Base-by-base conservation (phyloP, 2,113 vertebrate genomes). In the Salvelinus namaycush region DNA sequence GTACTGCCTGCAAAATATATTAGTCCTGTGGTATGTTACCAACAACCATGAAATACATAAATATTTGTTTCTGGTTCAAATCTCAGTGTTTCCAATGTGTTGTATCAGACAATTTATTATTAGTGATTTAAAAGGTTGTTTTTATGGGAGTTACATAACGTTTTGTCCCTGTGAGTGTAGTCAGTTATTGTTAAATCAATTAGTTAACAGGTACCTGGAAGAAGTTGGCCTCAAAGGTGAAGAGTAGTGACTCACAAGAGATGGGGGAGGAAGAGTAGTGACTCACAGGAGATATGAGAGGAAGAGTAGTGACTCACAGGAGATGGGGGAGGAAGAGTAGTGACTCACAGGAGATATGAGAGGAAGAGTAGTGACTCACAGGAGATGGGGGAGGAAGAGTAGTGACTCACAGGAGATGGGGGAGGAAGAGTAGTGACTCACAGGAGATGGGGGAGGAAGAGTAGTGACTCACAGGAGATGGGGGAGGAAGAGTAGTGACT, bases 1-100 rank as follows among this genome's bases (percentile, higher is more conserved):
- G 24, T 74, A 49, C 31, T 54, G 70, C 57, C 72, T 77, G 75
- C 65, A 60, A 73, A 77, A 82, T 51, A 29, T 66, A 80, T 82
- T 70, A 81, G 12, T 62, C 22, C 48, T 18, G 34, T 34, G 31
- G 31, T 34, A 34, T 73, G 27, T 74, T 77, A 69, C 51, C 70
- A 59, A 34, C 68, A 59, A 70, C 72, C 59, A 75, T n/a, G 27
- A 60, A 78, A 71, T 79, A 75, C 68, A 74, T 31, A 69, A 34
- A 22, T 74, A 73, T 73, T 71, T 75, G 54, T 70, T 69, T 73
- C 59, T 74, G 73, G 67, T 51, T 20, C 16, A 48, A 44, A 44
- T 57, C 54, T 57, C 54, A 20, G 54, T 44, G 24, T 72, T 65
- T 76, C 76, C 3, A 75, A 68, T 70, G 29, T 59, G 65, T 67